Percentiles rank a stretch among this genome's conserved stretches.
phyloP scores from a whole-genome alignment of 2,113 vertebrate genomes.

The Lepus timidus region DNA sequence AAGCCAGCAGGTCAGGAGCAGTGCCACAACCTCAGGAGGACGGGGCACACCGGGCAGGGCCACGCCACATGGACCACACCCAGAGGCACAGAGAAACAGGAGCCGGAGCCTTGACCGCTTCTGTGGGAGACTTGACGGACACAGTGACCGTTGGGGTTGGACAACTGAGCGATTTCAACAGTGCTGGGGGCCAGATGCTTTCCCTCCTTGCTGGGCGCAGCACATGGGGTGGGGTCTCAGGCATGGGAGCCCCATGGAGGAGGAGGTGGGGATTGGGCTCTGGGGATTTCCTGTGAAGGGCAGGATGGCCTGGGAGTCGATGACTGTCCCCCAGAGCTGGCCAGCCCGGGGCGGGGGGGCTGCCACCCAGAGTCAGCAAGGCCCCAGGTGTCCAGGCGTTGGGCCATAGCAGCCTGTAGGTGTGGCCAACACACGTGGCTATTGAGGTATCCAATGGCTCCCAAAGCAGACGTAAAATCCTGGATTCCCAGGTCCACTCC shows the following conservation, averaged over 20 bases:
- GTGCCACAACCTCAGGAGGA: background rate
- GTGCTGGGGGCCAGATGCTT: background rate
- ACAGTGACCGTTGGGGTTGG: no score
- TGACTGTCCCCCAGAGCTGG: background rate
- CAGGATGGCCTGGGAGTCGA: no score
- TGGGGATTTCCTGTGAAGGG: background rate
- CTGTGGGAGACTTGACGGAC: no score
- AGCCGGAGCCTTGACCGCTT: background rate
- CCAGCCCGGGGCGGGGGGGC: background rate
- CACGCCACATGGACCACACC: no score
- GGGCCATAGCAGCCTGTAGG: no score
- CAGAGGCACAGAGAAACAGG: background rate
- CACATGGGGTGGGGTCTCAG: background rate
- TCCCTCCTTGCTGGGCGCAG: background rate
- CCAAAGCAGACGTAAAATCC: no score
- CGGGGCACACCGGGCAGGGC: no score
- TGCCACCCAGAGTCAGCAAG: no score
- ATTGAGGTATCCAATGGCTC: no score
- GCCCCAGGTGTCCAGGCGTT: no score
- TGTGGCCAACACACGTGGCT: no score
- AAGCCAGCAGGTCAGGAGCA: background rate
- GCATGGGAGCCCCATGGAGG: accelerated
- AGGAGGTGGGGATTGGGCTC: background rate
- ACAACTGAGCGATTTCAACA: background rate
- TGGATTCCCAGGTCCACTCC: no score